Conservation (phyloP, 2,888 invertebrate species). For the Kuschelorhynchus macadamiae region DNA sequence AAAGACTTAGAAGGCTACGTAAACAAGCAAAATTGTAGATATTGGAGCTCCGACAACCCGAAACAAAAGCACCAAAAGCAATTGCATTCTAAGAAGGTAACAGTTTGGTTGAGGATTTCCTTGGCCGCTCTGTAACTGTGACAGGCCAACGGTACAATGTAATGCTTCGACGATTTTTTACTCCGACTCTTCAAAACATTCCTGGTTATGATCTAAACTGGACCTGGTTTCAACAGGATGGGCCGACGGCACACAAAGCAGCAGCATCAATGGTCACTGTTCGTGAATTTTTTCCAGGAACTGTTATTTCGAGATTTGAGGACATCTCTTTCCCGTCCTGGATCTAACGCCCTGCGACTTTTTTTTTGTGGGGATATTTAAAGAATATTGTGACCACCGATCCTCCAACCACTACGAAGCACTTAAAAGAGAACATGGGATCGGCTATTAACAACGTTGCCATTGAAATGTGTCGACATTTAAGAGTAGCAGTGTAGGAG, state of each 20-base stretch:
- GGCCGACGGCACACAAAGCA: neutral
- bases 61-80: no score
- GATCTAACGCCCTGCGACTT: neutral
- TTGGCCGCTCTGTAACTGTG: no score
- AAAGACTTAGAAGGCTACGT: no score
- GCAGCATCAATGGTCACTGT: constrained; percentile 7
- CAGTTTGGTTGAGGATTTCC: neutral
- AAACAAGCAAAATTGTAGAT: no score
- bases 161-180: neutral
- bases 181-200: neutral
- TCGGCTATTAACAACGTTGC: neutral
- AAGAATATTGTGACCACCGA: no score
- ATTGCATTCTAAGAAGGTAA: no score
- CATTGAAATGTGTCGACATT: neutral
- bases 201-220: constrained; percentile 3
- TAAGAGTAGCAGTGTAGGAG: neutral
- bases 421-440: neutral
- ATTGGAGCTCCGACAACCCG: no score
- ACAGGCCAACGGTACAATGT: neutral
- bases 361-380: neutral
- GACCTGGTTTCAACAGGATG: constrained; percentile 3
- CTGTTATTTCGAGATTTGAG: neutral
- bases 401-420: no score
- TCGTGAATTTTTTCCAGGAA: no score
- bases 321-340: neutral